Conservation (phyloP, 2,888 invertebrate genomes). For the Seladonia tumulorum region DNA sequence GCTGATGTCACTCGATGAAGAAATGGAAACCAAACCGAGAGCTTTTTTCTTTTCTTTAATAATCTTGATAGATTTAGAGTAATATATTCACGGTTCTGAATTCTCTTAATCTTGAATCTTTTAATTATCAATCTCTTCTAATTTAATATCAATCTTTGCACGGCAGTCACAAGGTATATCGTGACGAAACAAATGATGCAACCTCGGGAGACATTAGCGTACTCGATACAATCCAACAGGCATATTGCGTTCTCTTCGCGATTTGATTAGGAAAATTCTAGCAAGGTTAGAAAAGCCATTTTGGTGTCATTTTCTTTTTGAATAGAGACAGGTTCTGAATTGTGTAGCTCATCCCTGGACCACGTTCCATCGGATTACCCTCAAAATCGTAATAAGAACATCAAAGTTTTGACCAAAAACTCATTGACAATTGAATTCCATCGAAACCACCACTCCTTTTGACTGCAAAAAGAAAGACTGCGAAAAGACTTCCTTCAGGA, state of each 20-base stretch:
- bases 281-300: background rate
- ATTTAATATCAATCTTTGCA: no score
- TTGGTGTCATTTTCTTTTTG: background rate
- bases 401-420: background rate
- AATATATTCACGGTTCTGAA: no score
- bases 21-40: background rate
- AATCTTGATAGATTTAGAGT: no score
- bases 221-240: background rate
- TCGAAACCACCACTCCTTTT: background rate
- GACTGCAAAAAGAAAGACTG: no score
- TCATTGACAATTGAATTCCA: background rate
- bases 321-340: background rate
- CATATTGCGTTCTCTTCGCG: background rate
- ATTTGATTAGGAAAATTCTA: background rate
- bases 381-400: background rate
- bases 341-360: background rate
- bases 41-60: background rate
- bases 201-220: background rate
- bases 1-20: no score
- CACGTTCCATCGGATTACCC: background rate
- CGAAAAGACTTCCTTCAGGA: no score
- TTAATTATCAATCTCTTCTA: no score
- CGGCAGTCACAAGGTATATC: no score
- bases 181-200: background rate
- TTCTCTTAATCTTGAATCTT: no score